phyloP scores from a whole-genome alignment of 2,888 invertebrate species.

The Rosalia funebris region DNA sequence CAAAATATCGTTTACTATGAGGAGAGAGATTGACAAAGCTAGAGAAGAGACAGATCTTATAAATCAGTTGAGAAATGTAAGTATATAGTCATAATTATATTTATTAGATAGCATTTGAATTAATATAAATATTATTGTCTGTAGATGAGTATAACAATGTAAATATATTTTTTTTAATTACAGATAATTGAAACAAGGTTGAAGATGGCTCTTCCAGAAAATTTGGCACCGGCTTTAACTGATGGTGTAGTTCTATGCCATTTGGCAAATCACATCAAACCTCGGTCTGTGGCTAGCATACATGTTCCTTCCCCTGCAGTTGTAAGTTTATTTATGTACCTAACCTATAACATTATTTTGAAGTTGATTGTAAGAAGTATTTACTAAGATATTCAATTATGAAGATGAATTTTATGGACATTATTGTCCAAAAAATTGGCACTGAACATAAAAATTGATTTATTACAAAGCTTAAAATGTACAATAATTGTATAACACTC shows the following conservation, averaged over 20 bases:
- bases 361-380: not conserved
- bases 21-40: conserved; percentile 90
- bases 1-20: conserved; percentile 90
- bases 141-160: no score
- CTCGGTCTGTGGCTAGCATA: conserved; percentile 90
- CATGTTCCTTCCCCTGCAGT: conserved; percentile 94
- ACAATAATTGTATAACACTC: not conserved
- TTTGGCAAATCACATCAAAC: conserved; percentile 91
- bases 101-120: no score
- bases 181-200: conserved; percentile 90
- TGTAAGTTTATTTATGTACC: conserved; percentile 68
- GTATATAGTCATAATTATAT: conserved; percentile 48
- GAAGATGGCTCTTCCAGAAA: conserved; percentile 89
- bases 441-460: not conserved
- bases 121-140: no score
- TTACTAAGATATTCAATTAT: not conserved
- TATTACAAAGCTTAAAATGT: not conserved
- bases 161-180: no score
- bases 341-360: not conserved
- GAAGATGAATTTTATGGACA: not conserved
- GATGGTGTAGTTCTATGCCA: conserved; percentile 96
- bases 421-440: not conserved
- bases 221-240: conserved; percentile 83
- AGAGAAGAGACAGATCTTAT: conserved; percentile 89
- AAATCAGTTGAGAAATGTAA: conserved; percentile 83